Conservation (phyloP, 2,113 vertebrate genomes). For the Monopterus albus region DNA sequence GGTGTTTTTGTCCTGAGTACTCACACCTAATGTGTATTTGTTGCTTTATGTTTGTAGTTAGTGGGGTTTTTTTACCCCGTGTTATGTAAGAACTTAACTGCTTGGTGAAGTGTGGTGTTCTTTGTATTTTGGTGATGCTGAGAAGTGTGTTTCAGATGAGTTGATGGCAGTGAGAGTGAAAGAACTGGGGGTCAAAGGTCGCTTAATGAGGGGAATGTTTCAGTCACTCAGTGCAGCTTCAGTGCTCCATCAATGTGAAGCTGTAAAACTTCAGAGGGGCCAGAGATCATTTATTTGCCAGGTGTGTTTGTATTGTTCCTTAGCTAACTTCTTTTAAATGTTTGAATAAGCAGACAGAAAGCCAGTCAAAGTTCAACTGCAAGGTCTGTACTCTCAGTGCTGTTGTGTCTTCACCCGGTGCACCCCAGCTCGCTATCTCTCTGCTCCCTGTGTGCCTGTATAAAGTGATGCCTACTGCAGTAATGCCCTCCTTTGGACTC, state of each 20-base stretch:
- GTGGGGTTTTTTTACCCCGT: neutral
- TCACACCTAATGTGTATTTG: neutral
- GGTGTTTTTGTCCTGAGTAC: neutral
- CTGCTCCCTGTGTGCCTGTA: constrained; percentile 42
- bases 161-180: neutral
- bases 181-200: constrained; percentile 15
- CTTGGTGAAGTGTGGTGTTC: neutral
- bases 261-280: neutral
- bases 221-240: neutral
- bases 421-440: constrained; percentile 35
- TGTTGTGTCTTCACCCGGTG: constrained; percentile 20
- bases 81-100: neutral
- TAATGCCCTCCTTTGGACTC: constrained; percentile 45
- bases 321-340: constrained; percentile 11
- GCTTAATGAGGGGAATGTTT: constrained; percentile 1
- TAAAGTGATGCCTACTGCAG: constrained; percentile 49
- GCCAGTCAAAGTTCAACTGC: constrained; percentile 9
- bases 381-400: constrained; percentile 19
- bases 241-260: neutral
- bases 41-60: neutral
- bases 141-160: constrained; percentile 8
- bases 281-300: neutral
- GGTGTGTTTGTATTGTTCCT: neutral
- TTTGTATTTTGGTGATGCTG: neutral
- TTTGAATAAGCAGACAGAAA: constrained; percentile 16